Percentiles rank a stretch among this genome's conserved stretches.
phyloP scores from a whole-genome alignment of 2,113 vertebrate species.

The Semicossyphus pulcher region DNA sequence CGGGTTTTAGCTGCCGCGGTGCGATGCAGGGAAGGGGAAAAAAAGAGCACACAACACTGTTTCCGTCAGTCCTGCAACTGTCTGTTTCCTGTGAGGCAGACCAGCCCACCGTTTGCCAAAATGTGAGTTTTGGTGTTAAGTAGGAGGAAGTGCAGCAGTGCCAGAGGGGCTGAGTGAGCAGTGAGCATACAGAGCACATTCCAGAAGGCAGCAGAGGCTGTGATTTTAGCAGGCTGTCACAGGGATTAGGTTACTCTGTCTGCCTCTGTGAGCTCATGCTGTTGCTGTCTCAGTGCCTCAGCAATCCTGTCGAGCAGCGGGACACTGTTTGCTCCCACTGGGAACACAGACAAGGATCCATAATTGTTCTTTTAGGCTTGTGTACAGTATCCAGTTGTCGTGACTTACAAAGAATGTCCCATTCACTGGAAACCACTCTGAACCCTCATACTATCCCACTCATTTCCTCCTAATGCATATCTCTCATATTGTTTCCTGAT shows the following conservation, averaged over 20 bases:
- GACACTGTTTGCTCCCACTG: slow-evolving; percentile 31
- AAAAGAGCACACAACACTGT: slow-evolving; percentile 12
- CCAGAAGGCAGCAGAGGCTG: slow-evolving; percentile 79
- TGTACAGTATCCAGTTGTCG: slow-evolving; percentile 12
- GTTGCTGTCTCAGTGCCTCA: slow-evolving; percentile 66
- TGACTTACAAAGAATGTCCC: not conserved
- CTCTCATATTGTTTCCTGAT: not conserved
- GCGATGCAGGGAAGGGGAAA: slow-evolving; percentile 1
- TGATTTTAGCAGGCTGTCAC: slow-evolving; percentile 83
- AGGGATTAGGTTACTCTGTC: slow-evolving; percentile 82
- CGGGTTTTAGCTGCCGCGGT: slow-evolving; percentile 43
- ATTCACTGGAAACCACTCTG: not conserved
- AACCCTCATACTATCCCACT: not conserved
- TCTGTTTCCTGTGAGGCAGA: slow-evolving; percentile 17
- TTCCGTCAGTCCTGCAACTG: not conserved
- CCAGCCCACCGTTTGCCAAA: slow-evolving; percentile 42
- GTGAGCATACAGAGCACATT: slow-evolving; percentile 78
- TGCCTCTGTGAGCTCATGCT: slow-evolving; percentile 79
- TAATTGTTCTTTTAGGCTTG: slow-evolving; percentile 23
- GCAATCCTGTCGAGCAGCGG: slow-evolving; percentile 46
- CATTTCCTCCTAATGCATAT: not conserved
- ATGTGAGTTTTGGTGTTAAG: slow-evolving; percentile 64
- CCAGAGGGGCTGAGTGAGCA: slow-evolving; percentile 72
- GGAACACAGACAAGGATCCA: slow-evolving; percentile 25
- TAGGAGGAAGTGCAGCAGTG: slow-evolving; percentile 68